Base-by-base conservation (phyloP, 2,113 vertebrate species). In the Speoplatyrhinus poulsoni region DNA sequence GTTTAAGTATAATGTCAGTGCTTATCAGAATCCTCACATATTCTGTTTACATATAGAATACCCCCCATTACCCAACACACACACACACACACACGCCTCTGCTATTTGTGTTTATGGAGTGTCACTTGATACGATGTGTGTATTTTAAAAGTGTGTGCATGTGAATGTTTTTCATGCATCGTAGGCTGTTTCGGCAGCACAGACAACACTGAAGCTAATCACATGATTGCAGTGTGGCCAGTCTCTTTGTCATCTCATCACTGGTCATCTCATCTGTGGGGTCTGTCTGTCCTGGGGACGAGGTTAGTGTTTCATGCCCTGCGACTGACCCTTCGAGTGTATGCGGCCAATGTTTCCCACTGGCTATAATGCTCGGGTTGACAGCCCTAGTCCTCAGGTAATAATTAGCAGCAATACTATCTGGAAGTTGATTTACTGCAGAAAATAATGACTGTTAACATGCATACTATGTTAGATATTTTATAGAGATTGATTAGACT, bases 31-130 rank as follows among this genome's bases (percentile, higher is more conserved):
- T 26, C 26, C 26, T 26, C 26, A 26, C 26, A 26, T 26, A 26
- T 26, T 26, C 26, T 26, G 26, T 26, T 26, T 26, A 26, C 26
- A 26, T 26, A 26, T 26, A 26, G 26, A 26, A 26, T 26, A 26
- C 26, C 26, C 19, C 26, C 26, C 26, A 26, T 26, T 26, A 26
- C 26, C 26, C 26, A 26, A 26, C 26, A 26, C 26, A 26, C 26
- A 26, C 26, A 2, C 26, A 26, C 26, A 5, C 59, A 60, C 33
- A 58, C 3, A 46, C 64, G 73, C 67, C 59, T 65, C 57, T 59
- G 68, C 85, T 89, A 82, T 88, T 84, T 84, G 83, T 72, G 85
- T 76, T 69, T 84, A 83, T 71, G 81, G 84, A 77, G 70, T 88
- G 85, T 87, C 85, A 91, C 90, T 92, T 86, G 85, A 89, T 70